Evolutionary conservation across 2,888 invertebrate genomes (phyloP).

Genomic region (Acrocyrtus sp.): DNA sequence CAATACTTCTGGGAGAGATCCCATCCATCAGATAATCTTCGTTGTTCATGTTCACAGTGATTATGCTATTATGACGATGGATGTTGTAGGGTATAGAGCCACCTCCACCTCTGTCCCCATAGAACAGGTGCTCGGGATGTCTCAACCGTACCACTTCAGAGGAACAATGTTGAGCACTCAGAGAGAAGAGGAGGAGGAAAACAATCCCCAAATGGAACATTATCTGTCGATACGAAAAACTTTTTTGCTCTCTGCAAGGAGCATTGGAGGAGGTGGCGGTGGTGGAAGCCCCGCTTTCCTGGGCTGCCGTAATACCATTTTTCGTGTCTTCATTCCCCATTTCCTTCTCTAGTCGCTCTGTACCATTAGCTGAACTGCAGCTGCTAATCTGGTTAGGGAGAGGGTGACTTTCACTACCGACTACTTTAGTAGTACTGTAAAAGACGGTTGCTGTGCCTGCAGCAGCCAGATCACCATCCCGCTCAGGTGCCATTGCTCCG

Average conservation of each 20-base stretch:
- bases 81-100: neutral
- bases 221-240: neutral
- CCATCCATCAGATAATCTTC: slow-evolving; percentile 7
- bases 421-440: too few relatives aligned
- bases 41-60: slow-evolving; percentile 5
- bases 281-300: neutral
- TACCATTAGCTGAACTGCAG: too few relatives aligned
- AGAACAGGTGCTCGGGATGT: slow-evolving; percentile 46
- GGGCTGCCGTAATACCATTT: too few relatives aligned
- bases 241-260: slow-evolving; percentile 2
- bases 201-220: slow-evolving; percentile 24
- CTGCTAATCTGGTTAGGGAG: too few relatives aligned
- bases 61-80: slow-evolving; percentile 25
- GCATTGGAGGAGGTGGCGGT: neutral
- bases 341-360: too few relatives aligned
- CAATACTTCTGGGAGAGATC: slow-evolving; percentile 2
- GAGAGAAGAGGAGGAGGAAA: slow-evolving; percentile 28
- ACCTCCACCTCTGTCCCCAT: slow-evolving; percentile 36
- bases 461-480: slow-evolving; percentile 20
- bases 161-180: slow-evolving; percentile 45
- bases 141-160: slow-evolving; percentile 45
- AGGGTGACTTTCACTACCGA: too few relatives aligned
- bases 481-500: neutral
- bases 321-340: too few relatives aligned
- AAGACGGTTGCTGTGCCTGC: slow-evolving; percentile 40